Evolutionary conservation across 2,113 vertebrate species (phyloP).

Genomic region (Centrocercus urophasianus): DNA sequence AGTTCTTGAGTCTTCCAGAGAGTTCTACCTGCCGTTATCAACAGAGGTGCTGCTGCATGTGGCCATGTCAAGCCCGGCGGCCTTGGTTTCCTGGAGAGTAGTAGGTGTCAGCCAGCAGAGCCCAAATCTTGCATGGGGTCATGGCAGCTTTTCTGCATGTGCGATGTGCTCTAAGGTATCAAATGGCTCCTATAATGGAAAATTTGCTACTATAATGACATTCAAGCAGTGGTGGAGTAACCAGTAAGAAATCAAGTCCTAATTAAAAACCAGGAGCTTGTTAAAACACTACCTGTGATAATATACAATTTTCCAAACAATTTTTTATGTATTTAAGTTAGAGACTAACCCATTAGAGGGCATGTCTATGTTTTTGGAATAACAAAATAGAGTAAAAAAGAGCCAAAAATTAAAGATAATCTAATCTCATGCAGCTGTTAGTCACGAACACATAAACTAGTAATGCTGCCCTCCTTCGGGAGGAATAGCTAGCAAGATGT

Average conservation of each 20-base stretch:
- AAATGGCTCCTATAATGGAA: not conserved
- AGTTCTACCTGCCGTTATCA: not conserved
- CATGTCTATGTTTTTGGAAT: not conserved
- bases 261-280: not conserved
- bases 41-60: not conserved
- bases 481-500: not conserved
- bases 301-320: not conserved
- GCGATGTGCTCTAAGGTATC: not conserved
- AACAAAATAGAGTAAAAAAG: not conserved
- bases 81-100: not conserved
- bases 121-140: not conserved
- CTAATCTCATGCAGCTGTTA: not conserved
- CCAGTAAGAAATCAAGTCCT: rapidly evolving
- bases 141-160: not conserved
- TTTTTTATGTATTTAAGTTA: not conserved
- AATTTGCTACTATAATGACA: not conserved
- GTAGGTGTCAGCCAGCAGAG: not conserved
- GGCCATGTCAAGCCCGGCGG: not conserved
- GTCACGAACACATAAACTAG: rapidly evolving
- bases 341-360: not conserved
- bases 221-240: not conserved
- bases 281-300: not conserved
- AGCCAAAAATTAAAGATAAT: not conserved
- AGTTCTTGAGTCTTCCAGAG: not conserved
- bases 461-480: not conserved